A percentile compares a stretch with the other conserved stretches of the same genome.
phyloP scores from a whole-genome alignment of 1,140 invertebrate genomes.

The Drosophila melanica region DNA sequence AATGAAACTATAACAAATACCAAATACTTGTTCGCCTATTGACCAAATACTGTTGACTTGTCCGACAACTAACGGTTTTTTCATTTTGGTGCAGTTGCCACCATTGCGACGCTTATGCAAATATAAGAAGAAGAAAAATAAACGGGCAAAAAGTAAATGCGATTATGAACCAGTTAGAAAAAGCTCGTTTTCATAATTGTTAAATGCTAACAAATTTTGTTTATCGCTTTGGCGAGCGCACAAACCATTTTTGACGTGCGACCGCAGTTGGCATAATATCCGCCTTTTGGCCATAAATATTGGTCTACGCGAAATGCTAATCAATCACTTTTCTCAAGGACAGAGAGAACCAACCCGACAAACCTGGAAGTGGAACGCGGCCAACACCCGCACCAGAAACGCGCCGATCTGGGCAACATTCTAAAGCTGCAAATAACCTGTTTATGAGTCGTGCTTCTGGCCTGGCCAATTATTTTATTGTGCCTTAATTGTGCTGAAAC shows the following conservation, averaged over 20 bases:
- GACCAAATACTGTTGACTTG: slow-evolving; percentile 30
- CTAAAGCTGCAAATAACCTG: slow-evolving; percentile 49
- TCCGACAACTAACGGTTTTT: background rate
- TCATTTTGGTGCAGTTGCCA: slow-evolving; percentile 6
- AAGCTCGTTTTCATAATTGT: slow-evolving; percentile 8
- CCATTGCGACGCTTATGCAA: slow-evolving; percentile 22
- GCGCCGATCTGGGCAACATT: slow-evolving; percentile 28
- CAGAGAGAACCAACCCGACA: slow-evolving; percentile 23
- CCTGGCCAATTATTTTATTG: slow-evolving; percentile 29
- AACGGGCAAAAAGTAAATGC: slow-evolving; percentile 9
- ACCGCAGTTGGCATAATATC: slow-evolving; percentile 28
- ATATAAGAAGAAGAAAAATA: slow-evolving; percentile 3
- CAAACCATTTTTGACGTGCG: slow-evolving; percentile 18
- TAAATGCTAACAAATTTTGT: slow-evolving; percentile 8
- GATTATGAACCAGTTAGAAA: slow-evolving; percentile 40
- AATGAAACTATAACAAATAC: too few relatives aligned
- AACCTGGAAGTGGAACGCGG: slow-evolving; percentile 34
- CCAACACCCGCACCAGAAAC: slow-evolving; percentile 39
- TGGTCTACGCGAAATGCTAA: slow-evolving; percentile 21
- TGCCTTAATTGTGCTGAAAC: slow-evolving; percentile 38
- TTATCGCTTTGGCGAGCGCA: background rate
- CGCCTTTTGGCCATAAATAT: slow-evolving; percentile 24
- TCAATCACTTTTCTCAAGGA: slow-evolving; percentile 47
- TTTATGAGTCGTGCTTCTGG: slow-evolving; percentile 38
- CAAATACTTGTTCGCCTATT: too few relatives aligned